Base-by-base conservation (phyloP, 2,888 invertebrate species). In the Pandemis corylana region DNA sequence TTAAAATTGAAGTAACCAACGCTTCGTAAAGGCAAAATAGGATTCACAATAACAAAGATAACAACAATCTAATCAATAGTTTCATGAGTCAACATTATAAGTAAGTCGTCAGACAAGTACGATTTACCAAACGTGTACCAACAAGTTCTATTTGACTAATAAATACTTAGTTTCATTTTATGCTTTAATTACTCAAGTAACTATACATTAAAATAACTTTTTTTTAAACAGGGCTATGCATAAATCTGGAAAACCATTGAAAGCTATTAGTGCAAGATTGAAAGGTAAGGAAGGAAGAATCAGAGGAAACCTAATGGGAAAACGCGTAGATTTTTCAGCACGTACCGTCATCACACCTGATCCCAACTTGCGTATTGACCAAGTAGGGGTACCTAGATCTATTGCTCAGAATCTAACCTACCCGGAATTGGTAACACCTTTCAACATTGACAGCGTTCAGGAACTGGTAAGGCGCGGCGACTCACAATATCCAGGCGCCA, bases 271-370 rank as follows among this genome's bases (percentile, higher is more conserved):
- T 90, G 98, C 99, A 5, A 96, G 99, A 65, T 89, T 98, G 68
- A 99, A 99, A 92, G 99, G 99, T 28, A 99, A 99, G 89, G 99
- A 99, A 96, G 99, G 99, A 0, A 96, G 99, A 84, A 99, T 99
- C 84, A 96, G 99, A 91, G 99, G 99, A 83, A 99, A 99, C 91
- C 96, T 99, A 83, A 99, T 99, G 99, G 99, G 99, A 71, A 99
- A 99, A 90, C 98, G 99, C 95, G 99, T 99, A 0, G 99, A 99
- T 88, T 99, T 99, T 89, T 99, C 99, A 0, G 99, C 99, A 7
- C 97, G 99, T 90, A 99, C 99, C 84, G 99, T 99, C 85, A 99
- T 98, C 87, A 99, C 99, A 28, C 99, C 98, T 0, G 98, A 99
- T 95, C 99, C 99, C 0, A 99, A 98, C 92, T 94, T 99, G 77